Base-by-base conservation (phyloP, 2,797 vertebrate genomes). In the Manis javanica region DNA sequence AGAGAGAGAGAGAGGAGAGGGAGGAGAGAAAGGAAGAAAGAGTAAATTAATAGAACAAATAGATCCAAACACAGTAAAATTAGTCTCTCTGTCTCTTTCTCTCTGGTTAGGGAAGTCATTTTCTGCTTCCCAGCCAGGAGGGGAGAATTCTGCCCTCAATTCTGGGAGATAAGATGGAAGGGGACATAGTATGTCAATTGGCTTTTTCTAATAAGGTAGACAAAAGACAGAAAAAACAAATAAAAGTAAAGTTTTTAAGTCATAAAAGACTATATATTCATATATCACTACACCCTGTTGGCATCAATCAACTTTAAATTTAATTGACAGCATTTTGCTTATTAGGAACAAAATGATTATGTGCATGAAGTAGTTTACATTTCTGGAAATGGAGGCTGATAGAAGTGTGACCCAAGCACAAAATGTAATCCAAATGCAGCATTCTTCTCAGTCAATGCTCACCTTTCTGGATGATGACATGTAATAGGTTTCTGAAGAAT, bases 401-500 rank as follows among this genome's bases (percentile, higher is more conserved):
- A 23, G 51, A 39, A 77, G 34, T 42, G 14, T 61, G n/a, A 77
- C 24, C 14, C 61, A 37, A 86, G 39, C 39, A 88, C 55, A 78
- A 59, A 61, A 69, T 77, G 3, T 53, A 46, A 13, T 59, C 16
- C 34, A 59, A 86, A 82, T n/a, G 9, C 24, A 68, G 61, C 13
- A 55, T 77, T 89, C 55, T 78, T 71, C n/a, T 86, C 42, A 91
- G 16, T 91, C 72, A 72, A 4, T 66, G 39, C 14, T 84, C n/a
- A 51, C 37, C 11, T 90, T 57, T 91, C 72, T 82, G 24, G 26
- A 82, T 39, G 66, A 78, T 69, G 64, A 91, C 82, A 68, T 77
- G 15, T 23, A 91, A 82, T 66, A 37, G 53, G 3, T 89, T 94
- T 88, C 74, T 78, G 23, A 64, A 86, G 46, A 93, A 86, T 18